Percentiles rank a stretch among this genome's conserved stretches.
Conservation (phyloP, 2,888 invertebrate species). For the Tineola bisselliella region DNA sequence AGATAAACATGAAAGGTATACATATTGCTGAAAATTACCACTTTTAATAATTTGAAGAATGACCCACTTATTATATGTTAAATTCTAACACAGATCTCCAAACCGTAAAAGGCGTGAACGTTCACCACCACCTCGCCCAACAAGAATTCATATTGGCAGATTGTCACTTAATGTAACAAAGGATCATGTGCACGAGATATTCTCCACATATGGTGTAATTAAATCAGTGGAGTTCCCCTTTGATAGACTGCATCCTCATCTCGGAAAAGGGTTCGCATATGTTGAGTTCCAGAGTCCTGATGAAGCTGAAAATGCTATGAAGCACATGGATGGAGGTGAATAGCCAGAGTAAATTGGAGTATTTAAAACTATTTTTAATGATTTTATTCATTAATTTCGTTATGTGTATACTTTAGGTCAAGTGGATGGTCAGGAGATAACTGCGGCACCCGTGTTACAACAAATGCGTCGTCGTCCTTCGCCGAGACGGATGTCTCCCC, state of each 20-base stretch:
- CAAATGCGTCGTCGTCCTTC: slow-evolving; percentile 73
- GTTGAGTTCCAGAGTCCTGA: slow-evolving; percentile 94
- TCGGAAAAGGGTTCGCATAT: slow-evolving; percentile 94
- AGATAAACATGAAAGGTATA: slow-evolving; percentile 55
- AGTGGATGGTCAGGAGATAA: slow-evolving; percentile 95
- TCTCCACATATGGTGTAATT: slow-evolving; percentile 86
- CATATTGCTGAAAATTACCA: too few species aligned
- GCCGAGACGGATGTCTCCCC: slow-evolving; percentile 64
- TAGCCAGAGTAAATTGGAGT: background rate
- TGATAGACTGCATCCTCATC: slow-evolving; percentile 87
- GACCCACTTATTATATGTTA: too few species aligned
- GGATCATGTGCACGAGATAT: slow-evolving; percentile 91
- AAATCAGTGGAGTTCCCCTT: slow-evolving; percentile 90
- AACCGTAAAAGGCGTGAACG: slow-evolving; percentile 78
- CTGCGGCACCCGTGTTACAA: slow-evolving; percentile 91
- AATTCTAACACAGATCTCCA: slow-evolving; percentile 54
- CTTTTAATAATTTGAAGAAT: background rate
- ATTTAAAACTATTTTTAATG: background rate
- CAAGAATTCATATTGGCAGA: slow-evolving; percentile 93
- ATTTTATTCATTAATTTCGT: background rate
- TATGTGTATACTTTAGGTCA: slow-evolving; percentile 70
- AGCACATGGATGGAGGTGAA: slow-evolving; percentile 97
- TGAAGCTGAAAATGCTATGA: slow-evolving; percentile 98
- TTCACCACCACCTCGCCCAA: slow-evolving; percentile 90
- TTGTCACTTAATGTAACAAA: slow-evolving; percentile 92